A percentile compares a stretch with the other conserved stretches of the same genome.
Conservation (phyloP, 2,888 invertebrate genomes). For the Polyploca ridens region DNA sequence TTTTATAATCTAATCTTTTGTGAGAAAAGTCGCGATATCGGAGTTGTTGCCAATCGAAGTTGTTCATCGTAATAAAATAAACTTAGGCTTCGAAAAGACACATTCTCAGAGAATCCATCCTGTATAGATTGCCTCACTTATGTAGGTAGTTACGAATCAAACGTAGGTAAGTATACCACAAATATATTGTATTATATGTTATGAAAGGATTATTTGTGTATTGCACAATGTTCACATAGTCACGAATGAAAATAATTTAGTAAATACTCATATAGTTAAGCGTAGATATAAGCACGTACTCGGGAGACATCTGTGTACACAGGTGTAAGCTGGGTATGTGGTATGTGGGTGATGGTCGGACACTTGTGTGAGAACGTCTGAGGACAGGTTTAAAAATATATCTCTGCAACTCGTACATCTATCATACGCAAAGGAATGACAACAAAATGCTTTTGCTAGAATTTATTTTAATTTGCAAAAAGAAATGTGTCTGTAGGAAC, state of each 20-base stretch:
- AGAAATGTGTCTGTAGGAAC: too few species aligned
- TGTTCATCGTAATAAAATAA: too few species aligned
- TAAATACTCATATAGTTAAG: not conserved
- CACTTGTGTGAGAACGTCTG: constrained; percentile 32
- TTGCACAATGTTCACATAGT: not conserved
- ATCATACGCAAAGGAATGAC: not conserved
- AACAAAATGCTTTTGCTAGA: not conserved
- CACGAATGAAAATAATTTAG: constrained; percentile 1
- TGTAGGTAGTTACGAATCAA: too few species aligned
- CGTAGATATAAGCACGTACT: constrained; percentile 17
- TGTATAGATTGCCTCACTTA: too few species aligned
- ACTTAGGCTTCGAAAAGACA: too few species aligned
- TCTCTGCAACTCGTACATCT: constrained; percentile 8
- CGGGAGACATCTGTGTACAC: constrained; percentile 46
- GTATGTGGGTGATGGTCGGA: constrained; percentile 62
- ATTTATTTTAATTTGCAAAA: not conserved
- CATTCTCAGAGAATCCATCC: too few species aligned
- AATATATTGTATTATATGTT: too few species aligned
- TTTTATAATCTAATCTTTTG: too few species aligned
- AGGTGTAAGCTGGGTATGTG: constrained; percentile 47
- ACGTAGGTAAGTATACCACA: too few species aligned
- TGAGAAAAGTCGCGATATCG: too few species aligned
- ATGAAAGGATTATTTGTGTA: not conserved
- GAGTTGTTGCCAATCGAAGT: too few species aligned
- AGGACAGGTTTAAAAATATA: constrained; percentile 37